These are phyloP conservation scores for Drosophila trapezifrons DNA, from an alignment of 1,140 invertebrate species.

Conservation along the genomic window DNA sequence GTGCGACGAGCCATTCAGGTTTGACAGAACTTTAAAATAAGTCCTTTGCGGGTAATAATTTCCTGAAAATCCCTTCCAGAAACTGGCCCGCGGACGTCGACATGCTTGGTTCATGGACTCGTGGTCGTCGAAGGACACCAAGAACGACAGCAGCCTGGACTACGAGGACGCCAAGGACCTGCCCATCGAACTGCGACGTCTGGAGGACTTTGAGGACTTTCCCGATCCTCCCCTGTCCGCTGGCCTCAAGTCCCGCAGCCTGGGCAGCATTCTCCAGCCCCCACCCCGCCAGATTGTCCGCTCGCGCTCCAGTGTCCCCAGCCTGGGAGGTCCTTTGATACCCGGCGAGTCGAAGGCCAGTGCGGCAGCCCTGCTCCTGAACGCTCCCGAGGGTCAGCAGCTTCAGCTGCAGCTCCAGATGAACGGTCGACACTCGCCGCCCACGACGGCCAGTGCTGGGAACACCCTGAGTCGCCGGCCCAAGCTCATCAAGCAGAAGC, in stretches of 20 bases:
- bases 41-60: not conserved
- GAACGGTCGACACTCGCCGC: conserved; percentile 60
- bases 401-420: conserved; percentile 34
- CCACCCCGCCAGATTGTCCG: conserved; percentile 89
- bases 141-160: conserved; percentile 86
- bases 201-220: conserved; percentile 89
- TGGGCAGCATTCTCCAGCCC: conserved; percentile 91
- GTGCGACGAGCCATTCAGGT: conserved; percentile 94
- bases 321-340: conserved; percentile 85
- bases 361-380: conserved; percentile 56
- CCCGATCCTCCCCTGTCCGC: conserved; percentile 84
- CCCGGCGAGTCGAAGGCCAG: conserved; percentile 55
- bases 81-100: conserved; percentile 89
- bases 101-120: conserved; percentile 92
- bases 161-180: conserved; percentile 89
- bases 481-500: conserved; percentile 91
- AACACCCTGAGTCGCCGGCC: conserved; percentile 84
- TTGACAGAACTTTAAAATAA: conserved; percentile 20
- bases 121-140: conserved; percentile 87
- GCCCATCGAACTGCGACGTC: conserved; percentile 93
- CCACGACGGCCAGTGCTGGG: conserved; percentile 64
- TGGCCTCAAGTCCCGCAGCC: conserved; percentile 85
- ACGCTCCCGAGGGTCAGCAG: conserved; percentile 49
- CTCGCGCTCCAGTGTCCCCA: conserved; percentile 90
- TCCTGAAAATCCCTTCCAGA: conserved; percentile 83